phyloP scores from a whole-genome alignment of 1,140 invertebrate species.

The Octopus sinensis region DNA sequence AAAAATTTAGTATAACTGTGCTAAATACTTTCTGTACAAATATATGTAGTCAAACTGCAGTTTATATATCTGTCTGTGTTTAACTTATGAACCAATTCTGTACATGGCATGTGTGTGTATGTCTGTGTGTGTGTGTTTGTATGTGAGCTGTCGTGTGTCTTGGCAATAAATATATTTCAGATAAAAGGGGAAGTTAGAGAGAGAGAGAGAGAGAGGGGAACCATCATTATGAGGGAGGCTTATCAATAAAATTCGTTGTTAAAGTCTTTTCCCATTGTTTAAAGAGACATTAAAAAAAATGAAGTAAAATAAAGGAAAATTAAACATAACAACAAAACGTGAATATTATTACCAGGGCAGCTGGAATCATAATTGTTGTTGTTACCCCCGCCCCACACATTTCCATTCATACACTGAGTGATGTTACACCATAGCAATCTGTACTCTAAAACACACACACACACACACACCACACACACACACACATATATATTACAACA shows the following conservation, averaged over 20 bases:
- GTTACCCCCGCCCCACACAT: too few relatives aligned
- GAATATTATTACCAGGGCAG: too few relatives aligned
- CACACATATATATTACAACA: too few relatives aligned
- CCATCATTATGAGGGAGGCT: background rate
- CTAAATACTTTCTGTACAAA: conserved; percentile 6
- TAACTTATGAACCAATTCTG: conserved; percentile 6
- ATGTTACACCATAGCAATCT: too few relatives aligned
- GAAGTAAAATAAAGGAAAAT: background rate
- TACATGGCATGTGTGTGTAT: background rate
- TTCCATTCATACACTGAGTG: too few relatives aligned
- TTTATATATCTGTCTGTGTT: background rate
- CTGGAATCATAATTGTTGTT: too few relatives aligned
- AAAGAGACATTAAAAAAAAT: background rate
- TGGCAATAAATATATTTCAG: background rate
- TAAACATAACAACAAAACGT: too few relatives aligned
- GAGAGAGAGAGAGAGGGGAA: background rate
- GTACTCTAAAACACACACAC: too few relatives aligned
- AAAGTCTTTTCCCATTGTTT: background rate
- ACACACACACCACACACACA: too few relatives aligned
- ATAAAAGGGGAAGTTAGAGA: background rate
- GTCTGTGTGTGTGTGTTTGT: background rate
- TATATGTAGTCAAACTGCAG: background rate
- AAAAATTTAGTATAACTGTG: background rate
- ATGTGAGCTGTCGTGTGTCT: background rate
- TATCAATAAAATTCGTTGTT: conserved; percentile 5